These are phyloP conservation scores for Nipponacmea schrenckii DNA, from an alignment of 2,888 invertebrate species.

Conservation along the genomic window DNA sequence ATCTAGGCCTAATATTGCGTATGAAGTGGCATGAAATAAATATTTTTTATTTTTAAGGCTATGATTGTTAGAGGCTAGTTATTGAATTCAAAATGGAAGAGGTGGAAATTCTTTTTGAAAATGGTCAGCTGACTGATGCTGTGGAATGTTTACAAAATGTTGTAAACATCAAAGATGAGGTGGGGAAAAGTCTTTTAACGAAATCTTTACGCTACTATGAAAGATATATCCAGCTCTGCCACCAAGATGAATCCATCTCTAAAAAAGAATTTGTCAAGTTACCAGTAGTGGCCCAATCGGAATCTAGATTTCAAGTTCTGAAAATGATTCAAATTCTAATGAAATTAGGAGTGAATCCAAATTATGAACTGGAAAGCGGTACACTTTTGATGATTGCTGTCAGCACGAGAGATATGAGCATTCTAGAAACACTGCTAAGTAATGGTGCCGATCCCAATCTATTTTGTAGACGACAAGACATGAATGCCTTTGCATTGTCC, in stretches of 20 bases:
- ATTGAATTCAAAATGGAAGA: too few relatives aligned
- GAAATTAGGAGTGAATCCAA: constrained; percentile 27
- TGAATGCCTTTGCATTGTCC: constrained; percentile 41
- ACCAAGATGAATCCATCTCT: background rate
- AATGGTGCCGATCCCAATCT: constrained; percentile 41
- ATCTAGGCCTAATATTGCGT: too few relatives aligned
- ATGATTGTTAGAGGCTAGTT: too few relatives aligned
- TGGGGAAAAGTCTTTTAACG: background rate
- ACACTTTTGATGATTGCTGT: constrained; percentile 38
- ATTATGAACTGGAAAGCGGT: constrained; percentile 26
- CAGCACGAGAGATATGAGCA: constrained; percentile 36
- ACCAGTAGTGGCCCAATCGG: constrained; percentile 12
- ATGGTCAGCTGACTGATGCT: background rate
- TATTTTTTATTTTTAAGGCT: too few relatives aligned
- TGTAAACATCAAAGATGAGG: background rate
- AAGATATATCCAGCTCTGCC: background rate
- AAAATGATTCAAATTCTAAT: constrained; percentile 29
- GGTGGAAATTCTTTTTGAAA: background rate
- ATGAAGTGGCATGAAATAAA: too few relatives aligned
- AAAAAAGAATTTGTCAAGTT: background rate
- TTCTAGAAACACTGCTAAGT: constrained; percentile 35
- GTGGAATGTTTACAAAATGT: background rate
- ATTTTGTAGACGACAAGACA: constrained; percentile 28
- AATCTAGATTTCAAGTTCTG: constrained; percentile 22
- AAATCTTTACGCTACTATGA: background rate